A percentile compares a stretch with the other conserved stretches of the same genome.
These are phyloP conservation scores for Daphoenositta chrysoptera DNA, from an alignment of 2,113 vertebrate species.

Conservation along the genomic window DNA sequence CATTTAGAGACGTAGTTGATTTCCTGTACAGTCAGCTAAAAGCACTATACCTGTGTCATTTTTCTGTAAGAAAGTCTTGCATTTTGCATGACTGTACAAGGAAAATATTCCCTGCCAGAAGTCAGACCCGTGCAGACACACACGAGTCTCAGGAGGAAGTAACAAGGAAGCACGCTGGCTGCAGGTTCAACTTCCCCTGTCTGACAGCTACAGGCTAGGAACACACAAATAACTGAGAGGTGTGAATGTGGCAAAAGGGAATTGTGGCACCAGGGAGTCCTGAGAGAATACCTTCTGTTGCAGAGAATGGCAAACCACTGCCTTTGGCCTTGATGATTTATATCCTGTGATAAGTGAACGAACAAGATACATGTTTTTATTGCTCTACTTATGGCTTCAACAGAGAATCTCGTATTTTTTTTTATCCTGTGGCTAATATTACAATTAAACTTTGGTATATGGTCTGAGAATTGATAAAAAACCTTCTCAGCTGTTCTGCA, in stretches of 20 bases:
- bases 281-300: neutral
- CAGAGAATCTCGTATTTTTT: neutral
- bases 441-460: neutral
- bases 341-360: neutral
- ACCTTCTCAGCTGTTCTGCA: neutral
- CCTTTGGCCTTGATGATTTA: neutral
- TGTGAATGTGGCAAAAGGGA: neutral
- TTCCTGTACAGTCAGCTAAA: neutral
- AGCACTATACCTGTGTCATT: rapidly evolving
- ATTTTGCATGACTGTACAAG: neutral
- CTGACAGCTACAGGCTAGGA: neutral
- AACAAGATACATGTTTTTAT: neutral
- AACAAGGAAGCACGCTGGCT: rapidly evolving
- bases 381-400: neutral
- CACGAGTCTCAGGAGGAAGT: rapidly evolving
- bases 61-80: neutral
- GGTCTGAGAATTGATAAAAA: neutral
- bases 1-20: rapidly evolving
- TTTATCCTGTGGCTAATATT: neutral
- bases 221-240: neutral
- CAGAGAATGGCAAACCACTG: neutral
- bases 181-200: neutral
- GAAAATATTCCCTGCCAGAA: neutral
- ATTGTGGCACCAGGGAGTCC: neutral
- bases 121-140: neutral